These are phyloP conservation scores for Archilochus colubris DNA, from an alignment of 2,113 vertebrate species.

Conservation along the genomic window DNA sequence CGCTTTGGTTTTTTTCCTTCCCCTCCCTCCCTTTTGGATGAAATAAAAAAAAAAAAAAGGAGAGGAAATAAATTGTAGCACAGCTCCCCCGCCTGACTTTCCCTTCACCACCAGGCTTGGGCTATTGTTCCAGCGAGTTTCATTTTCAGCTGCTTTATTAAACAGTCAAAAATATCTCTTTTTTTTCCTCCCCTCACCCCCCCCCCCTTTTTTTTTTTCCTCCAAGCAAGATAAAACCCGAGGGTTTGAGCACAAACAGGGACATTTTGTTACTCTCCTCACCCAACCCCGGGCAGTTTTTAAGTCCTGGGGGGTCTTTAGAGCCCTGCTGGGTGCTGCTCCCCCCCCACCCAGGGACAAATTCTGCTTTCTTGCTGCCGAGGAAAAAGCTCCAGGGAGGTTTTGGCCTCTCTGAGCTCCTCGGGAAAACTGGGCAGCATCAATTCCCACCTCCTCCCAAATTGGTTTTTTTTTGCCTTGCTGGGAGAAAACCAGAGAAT, in stretches of 20 bases:
- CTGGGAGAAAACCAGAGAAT: too few species aligned
- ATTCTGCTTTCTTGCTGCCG: background rate
- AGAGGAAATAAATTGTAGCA: conserved; percentile 30
- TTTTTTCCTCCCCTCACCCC: background rate
- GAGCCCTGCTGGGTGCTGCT: background rate
- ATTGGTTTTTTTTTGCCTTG: background rate
- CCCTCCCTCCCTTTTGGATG: background rate
- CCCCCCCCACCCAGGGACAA: background rate
- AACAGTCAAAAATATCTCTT: background rate
- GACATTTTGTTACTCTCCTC: background rate
- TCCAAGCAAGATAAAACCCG: background rate
- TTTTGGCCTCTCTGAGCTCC: background rate
- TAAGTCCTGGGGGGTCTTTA: background rate
- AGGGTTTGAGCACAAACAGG: background rate
- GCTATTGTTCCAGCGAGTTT: conserved; percentile 2
- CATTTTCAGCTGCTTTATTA: background rate
- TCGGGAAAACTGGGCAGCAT: background rate
- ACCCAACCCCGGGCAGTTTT: background rate
- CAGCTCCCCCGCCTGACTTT: conserved; percentile 23
- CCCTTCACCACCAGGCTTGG: background rate
- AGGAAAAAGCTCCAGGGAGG: background rate
- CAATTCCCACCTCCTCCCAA: background rate
- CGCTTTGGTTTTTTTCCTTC: background rate
- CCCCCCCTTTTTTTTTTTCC: too few species aligned
- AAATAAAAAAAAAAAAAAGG: conserved; percentile 6